These are phyloP conservation scores for Lasioglossum vierecki DNA, from an alignment of 2,888 invertebrate species.

Conservation along the genomic window DNA sequence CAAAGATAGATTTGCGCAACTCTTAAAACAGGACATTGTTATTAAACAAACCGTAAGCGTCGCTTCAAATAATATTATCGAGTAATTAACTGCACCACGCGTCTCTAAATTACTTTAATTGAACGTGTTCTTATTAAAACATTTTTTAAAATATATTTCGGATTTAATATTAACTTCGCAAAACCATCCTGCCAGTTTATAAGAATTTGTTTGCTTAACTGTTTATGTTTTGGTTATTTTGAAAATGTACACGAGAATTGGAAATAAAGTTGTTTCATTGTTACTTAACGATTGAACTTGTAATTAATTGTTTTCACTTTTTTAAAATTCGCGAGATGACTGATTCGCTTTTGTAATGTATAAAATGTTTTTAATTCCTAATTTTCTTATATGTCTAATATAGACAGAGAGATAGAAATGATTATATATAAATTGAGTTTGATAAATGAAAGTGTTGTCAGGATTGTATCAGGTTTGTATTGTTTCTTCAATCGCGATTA, in stretches of 20 bases:
- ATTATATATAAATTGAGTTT: not conserved
- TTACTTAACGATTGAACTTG: not conserved
- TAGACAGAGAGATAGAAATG: not conserved
- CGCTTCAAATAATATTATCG: not conserved
- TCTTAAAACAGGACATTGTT: constrained; percentile 8
- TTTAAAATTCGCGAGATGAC: not conserved
- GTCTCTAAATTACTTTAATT: not conserved
- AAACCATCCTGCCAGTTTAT: not conserved
- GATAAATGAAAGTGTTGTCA: not conserved
- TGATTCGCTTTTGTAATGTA: not conserved
- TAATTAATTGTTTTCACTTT: not conserved
- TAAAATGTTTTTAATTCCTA: not conserved
- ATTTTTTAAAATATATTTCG: not conserved
- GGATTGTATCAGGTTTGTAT: not conserved
- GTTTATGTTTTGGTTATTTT: not conserved
- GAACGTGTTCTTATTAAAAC: not conserved
- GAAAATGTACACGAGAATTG: not conserved
- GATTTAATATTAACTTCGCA: not conserved
- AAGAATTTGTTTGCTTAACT: not conserved
- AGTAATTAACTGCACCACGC: not conserved
- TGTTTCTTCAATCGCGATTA: not conserved
- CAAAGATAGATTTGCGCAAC: constrained; percentile 1
- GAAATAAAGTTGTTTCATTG: not conserved
- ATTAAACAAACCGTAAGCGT: not conserved
- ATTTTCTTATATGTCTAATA: not conserved